Conservation (phyloP, 2,888 invertebrate species). For the Phragmatobia fuliginosa region DNA sequence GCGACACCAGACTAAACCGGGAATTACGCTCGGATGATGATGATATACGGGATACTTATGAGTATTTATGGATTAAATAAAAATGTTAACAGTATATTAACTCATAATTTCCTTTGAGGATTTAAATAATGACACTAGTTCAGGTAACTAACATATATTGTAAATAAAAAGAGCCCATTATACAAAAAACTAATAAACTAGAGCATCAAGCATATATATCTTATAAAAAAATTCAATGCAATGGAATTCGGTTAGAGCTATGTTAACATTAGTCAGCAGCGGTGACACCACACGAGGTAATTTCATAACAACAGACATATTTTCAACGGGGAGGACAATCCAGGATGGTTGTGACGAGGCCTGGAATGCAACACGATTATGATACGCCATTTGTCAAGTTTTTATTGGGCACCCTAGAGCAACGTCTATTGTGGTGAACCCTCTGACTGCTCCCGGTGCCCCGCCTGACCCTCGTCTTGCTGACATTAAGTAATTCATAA, state of each 20-base stretch:
- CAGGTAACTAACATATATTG: background rate
- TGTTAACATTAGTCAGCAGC: constrained; percentile 35
- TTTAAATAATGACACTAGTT: too few species aligned
- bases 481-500: constrained; percentile 79
- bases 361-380: constrained; percentile 84
- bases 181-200: background rate
- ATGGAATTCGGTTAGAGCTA: constrained; percentile 26
- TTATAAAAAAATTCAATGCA: background rate
- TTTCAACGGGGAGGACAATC: constrained; percentile 73
- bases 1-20: too few species aligned
- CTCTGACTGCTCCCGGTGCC: constrained; percentile 48
- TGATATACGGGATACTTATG: too few species aligned
- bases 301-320: constrained; percentile 67
- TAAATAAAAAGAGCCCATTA: background rate
- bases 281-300: constrained; percentile 53
- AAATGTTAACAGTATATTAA: too few species aligned
- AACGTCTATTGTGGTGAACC: constrained; percentile 73
- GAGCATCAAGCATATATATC: background rate
- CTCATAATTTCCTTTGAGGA: too few species aligned
- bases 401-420: constrained; percentile 84
- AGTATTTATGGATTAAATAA: too few species aligned
- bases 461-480: constrained; percentile 74
- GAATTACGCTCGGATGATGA: too few species aligned
- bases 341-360: constrained; percentile 74
- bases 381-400: constrained; percentile 87